These are phyloP conservation scores for Geotrypetes seraphini DNA, from an alignment of 2,797 vertebrate species.

Conservation along the genomic window DNA sequence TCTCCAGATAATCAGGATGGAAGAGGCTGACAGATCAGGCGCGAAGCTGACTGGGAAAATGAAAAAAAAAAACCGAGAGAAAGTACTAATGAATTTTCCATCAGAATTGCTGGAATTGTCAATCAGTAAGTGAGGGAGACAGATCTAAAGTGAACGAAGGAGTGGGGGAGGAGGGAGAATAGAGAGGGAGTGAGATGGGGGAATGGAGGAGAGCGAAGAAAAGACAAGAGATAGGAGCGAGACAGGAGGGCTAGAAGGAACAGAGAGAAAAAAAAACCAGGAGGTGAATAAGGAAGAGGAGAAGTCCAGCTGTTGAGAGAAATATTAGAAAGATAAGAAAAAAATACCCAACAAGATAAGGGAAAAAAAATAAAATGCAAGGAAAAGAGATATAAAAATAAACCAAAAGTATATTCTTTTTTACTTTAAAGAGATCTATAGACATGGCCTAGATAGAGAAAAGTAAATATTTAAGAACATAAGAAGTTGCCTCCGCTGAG, in stretches of 20 bases:
- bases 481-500: too few relatives aligned
- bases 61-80: conserved; percentile 35
- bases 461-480: too few relatives aligned
- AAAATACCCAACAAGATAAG: too few relatives aligned
- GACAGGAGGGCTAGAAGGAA: not conserved
- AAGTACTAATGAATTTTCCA: conserved; percentile 65
- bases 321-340: too few relatives aligned
- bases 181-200: conserved; percentile 7
- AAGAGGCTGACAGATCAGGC: conserved; percentile 90
- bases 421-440: too few relatives aligned
- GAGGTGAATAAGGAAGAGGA: not conserved
- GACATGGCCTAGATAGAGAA: too few relatives aligned
- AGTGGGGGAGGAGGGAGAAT: conserved; percentile 26
- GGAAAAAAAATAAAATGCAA: too few relatives aligned
- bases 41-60: conserved; percentile 71
- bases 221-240: not conserved
- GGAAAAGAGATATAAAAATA: too few relatives aligned
- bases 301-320: not conserved
- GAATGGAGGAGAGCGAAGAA: conserved; percentile 3
- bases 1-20: conserved; percentile 99
- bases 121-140: conserved; percentile 44
- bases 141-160: conserved; percentile 28
- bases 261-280: too few relatives aligned
- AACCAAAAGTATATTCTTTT: too few relatives aligned
- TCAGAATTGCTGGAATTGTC: conserved; percentile 48